phyloP scores from a whole-genome alignment of 2,113 vertebrate genomes.

The Tautogolabrus adspersus region DNA sequence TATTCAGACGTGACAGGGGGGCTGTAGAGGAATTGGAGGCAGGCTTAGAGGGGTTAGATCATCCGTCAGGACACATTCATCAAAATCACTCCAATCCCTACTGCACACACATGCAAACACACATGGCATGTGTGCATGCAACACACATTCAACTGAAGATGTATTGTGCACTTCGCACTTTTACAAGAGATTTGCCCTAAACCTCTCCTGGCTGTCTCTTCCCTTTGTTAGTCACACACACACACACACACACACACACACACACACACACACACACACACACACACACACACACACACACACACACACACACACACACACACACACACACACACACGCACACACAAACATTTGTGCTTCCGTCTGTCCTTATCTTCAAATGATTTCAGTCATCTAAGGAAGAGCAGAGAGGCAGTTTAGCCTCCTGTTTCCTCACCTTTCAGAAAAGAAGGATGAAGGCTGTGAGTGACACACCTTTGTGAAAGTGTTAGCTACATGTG shows the following conservation, averaged over 20 bases:
- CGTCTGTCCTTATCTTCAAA: constrained; percentile 1
- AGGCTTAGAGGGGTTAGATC: constrained; percentile 72
- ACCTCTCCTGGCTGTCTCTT: constrained; percentile 1
- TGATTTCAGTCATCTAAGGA: background rate
- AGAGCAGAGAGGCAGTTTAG: background rate
- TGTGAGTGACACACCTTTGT: background rate
- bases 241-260: too few relatives aligned
- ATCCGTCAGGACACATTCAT: constrained; percentile 77
- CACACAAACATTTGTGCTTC: background rate
- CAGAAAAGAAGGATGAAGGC: background rate
- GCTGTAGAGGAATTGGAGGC: constrained; percentile 63
- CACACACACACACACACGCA: too few relatives aligned
- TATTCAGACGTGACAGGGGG: constrained; percentile 65
- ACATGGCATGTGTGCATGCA: background rate
- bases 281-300: too few relatives aligned
- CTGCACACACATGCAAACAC: background rate
- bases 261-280: too few relatives aligned
- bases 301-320: too few relatives aligned
- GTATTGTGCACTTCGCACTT: background rate
- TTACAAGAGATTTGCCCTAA: constrained; percentile 19
- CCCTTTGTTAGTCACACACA: background rate
- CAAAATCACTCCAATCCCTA: constrained; percentile 54
- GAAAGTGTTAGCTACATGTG: background rate
- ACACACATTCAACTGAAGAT: constrained; percentile 5
- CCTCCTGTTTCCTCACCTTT: background rate